Evolutionary conservation across 1,140 invertebrate genomes (phyloP).

Genomic region (Drosophila cardini): DNA sequence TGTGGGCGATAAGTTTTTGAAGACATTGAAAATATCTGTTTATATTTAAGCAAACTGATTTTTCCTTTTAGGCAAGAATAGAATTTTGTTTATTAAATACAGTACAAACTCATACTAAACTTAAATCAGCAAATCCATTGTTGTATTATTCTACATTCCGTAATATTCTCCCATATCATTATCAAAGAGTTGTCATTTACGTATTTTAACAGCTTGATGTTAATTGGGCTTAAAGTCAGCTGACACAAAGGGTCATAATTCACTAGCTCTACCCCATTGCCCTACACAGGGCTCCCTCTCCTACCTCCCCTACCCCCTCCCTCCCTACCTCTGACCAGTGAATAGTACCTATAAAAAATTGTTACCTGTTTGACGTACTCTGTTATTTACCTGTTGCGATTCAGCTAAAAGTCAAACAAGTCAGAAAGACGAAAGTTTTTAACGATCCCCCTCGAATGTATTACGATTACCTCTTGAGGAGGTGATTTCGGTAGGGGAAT

Average conservation of each 20-base stretch:
- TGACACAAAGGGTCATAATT: slow-evolving; percentile 45
- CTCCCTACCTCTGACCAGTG: background rate
- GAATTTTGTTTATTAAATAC: no score
- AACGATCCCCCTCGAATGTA: slow-evolving; percentile 18
- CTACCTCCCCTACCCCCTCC: background rate
- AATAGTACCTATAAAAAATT: slow-evolving; percentile 5
- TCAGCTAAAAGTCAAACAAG: slow-evolving; percentile 26
- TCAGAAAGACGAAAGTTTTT: slow-evolving; percentile 43
- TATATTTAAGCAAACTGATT: no score
- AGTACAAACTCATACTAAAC: no score
- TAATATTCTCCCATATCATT: background rate
- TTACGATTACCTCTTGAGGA: slow-evolving; percentile 34
- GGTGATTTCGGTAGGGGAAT: background rate
- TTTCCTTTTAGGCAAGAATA: no score
- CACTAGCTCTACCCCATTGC: slow-evolving; percentile 13
- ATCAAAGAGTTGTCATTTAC: slow-evolving; percentile 19
- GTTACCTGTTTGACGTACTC: slow-evolving; percentile 42
- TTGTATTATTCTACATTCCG: background rate
- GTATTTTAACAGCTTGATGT: slow-evolving; percentile 35
- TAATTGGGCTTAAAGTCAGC: slow-evolving; percentile 33
- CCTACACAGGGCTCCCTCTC: background rate
- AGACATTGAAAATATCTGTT: background rate
- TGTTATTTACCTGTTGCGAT: slow-evolving; percentile 39
- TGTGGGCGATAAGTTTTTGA: background rate
- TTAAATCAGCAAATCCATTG: background rate